Conservation (phyloP, 2,113 vertebrate species). For the Meriones unguiculatus region DNA sequence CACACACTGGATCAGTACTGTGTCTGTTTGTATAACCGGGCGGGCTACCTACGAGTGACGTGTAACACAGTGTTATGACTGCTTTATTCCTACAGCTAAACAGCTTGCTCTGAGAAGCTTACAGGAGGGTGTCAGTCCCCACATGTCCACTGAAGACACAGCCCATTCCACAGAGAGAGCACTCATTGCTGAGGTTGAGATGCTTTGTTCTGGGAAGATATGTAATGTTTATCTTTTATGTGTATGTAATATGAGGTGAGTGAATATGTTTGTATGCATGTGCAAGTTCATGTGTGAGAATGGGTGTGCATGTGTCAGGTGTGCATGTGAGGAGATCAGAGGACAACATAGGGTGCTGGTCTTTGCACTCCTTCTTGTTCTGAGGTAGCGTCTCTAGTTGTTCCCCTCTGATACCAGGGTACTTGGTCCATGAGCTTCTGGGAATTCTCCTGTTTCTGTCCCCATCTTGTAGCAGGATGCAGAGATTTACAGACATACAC, state of each 20-base stretch:
- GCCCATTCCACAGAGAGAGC: not conserved
- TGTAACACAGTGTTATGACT: rapidly evolving
- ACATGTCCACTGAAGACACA: no score
- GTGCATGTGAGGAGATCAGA: not conserved
- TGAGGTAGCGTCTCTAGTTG: not conserved
- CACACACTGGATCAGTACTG: rapidly evolving
- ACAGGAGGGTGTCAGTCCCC: rapidly evolving
- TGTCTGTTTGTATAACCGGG: not conserved
- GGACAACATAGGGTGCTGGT: not conserved
- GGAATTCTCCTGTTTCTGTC: not conserved
- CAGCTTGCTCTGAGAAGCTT: not conserved
- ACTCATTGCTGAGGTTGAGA: not conserved
- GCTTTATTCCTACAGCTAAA: not conserved
- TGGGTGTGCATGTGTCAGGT: not conserved
- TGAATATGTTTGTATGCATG: not conserved
- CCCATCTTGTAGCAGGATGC: not conserved
- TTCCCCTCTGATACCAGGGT: not conserved
- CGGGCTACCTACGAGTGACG: not conserved
- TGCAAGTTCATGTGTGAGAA: not conserved
- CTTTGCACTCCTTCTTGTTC: no score
- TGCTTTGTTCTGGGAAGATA: not conserved
- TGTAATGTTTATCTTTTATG: no score
- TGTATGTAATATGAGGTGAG: not conserved
- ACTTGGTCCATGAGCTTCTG: no score
- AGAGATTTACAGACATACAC: no score